Conservation (phyloP, 2,113 vertebrate genomes). For the Delphinus delphis region DNA sequence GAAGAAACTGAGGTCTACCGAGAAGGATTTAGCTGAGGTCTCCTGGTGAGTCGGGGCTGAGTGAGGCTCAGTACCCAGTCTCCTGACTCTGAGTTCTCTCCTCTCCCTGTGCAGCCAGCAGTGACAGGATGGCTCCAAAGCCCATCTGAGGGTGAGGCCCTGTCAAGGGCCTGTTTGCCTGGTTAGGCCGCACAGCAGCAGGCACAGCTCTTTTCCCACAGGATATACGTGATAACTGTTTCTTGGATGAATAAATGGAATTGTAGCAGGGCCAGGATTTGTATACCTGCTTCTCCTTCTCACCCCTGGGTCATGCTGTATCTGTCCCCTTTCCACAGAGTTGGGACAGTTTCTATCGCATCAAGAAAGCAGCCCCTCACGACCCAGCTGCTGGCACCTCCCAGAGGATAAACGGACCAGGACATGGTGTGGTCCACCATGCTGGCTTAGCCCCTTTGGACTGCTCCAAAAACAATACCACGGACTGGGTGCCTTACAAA, state of each 20-base stretch:
- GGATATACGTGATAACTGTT: neutral
- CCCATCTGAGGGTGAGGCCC: no score
- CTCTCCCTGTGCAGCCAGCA: neutral
- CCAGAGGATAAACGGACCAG: neutral
- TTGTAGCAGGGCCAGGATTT: neutral
- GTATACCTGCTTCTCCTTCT: neutral
- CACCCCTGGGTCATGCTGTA: neutral
- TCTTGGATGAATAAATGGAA: neutral
- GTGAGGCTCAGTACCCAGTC: neutral
- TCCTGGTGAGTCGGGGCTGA: neutral
- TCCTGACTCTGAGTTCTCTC: neutral
- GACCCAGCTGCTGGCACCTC: neutral
- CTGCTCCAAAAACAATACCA: neutral
- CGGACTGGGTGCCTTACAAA: neutral
- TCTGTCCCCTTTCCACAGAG: neutral
- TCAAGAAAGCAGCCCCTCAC: neutral
- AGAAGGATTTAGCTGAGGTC: neutral
- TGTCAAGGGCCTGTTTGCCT: neutral
- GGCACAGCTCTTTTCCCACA: neutral
- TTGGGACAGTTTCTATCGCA: neutral
- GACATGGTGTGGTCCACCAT: neutral
- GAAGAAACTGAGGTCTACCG: neutral
- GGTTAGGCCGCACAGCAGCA: neutral
- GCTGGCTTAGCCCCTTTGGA: neutral
- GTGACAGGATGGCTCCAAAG: neutral